Evolutionary conservation across 2,888 invertebrate genomes (phyloP).

Genomic region (Incurvaria masculella): DNA sequence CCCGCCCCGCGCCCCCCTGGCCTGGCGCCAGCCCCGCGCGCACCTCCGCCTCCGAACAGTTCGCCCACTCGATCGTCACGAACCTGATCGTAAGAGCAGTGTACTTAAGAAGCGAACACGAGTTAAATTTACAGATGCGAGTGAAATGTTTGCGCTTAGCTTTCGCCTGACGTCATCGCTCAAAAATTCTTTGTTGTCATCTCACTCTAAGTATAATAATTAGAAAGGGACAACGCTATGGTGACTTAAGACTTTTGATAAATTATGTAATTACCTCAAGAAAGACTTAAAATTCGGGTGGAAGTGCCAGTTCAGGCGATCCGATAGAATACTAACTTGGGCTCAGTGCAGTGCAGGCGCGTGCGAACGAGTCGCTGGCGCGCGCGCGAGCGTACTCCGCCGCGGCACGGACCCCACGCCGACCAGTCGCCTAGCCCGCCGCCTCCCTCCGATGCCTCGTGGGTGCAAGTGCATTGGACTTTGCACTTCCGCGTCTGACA

Average conservation of each 20-base stretch:
- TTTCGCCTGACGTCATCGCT: too few relatives aligned
- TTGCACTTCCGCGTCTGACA: constrained; percentile 35
- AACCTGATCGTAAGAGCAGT: constrained; percentile 23
- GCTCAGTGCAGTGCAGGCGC: constrained; percentile 23
- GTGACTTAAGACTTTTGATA: not conserved
- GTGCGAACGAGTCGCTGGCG: constrained; percentile 36
- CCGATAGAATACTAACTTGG: not conserved
- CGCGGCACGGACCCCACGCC: constrained; percentile 42
- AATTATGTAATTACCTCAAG: not conserved
- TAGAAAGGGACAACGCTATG: too few relatives aligned
- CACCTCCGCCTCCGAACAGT: constrained; percentile 39
- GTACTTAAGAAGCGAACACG: too few relatives aligned
- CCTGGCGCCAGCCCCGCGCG: constrained; percentile 32
- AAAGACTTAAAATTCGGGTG: not conserved
- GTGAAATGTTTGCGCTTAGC: not conserved
- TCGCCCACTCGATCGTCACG: constrained; percentile 47
- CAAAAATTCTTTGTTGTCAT: not conserved
- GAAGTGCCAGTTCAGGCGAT: not conserved
- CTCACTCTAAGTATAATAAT: too few relatives aligned
- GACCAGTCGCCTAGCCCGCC: constrained; percentile 35
- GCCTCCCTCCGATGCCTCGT: constrained; percentile 26
- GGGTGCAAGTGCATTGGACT: constrained; percentile 37
- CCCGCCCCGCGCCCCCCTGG: constrained; percentile 31
- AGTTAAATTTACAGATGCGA: not conserved
- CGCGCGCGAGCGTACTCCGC: constrained; percentile 40